phyloP scores from a whole-genome alignment of 64 coral and sea anemone species.

The Astreopora myriophthalma region DNA sequence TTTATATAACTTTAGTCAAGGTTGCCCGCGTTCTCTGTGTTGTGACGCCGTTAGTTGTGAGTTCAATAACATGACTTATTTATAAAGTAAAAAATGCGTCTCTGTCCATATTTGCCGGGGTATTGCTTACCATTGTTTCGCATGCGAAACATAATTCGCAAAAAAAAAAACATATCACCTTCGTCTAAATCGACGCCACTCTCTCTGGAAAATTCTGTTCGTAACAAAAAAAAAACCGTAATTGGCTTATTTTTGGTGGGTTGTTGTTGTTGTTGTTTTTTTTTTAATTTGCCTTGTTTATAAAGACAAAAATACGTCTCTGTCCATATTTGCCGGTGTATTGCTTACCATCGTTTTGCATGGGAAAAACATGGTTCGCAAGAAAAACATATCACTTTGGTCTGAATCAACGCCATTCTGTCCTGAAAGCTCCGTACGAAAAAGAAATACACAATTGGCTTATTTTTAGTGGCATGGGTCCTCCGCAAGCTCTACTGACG shows the following conservation, averaged over 20 bases:
- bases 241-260: no score
- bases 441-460: no score
- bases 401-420: neutral
- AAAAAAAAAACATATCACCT: neutral
- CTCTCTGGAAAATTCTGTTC: no score
- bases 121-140: neutral
- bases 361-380: neutral
- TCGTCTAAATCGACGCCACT: neutral
- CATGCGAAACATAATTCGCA: neutral
- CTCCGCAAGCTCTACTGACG: no score
- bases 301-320: no score
- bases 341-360: neutral
- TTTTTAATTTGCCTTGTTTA: no score
- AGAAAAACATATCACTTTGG: neutral
- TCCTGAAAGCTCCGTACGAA: no score
- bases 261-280: no score
- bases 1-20: neutral
- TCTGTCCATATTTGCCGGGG: neutral
- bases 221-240: no score
- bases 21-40: neutral
- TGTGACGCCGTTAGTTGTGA: neutral
- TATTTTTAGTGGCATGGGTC: no score
- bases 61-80: neutral
- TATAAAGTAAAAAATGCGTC: neutral
- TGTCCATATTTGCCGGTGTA: neutral